Conservation (phyloP, 1,140 invertebrate genomes). For the Eumeta japonica region DNA sequence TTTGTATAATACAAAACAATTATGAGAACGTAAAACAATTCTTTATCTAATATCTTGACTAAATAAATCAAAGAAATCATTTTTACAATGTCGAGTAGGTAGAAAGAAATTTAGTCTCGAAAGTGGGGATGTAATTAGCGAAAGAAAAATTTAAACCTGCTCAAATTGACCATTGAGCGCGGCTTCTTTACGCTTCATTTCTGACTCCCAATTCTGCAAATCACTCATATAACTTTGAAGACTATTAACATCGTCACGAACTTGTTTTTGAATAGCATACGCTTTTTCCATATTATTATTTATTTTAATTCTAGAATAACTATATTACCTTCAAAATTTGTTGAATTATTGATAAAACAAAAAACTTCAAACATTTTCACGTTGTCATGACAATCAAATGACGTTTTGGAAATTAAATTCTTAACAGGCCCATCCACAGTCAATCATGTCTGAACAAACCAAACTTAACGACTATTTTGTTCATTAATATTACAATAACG, state of each 20-base stretch:
- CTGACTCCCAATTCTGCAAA: conserved; percentile 78
- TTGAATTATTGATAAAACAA: not conserved
- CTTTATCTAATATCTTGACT: no score
- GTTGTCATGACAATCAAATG: conserved; percentile 24
- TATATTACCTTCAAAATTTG: conserved; percentile 2
- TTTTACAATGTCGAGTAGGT: no score
- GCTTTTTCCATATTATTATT: conserved; percentile 40
- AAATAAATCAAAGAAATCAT: no score
- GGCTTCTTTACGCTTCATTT: conserved; percentile 80
- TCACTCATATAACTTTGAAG: conserved; percentile 73
- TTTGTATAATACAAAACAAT: not conserved
- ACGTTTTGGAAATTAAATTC: no score
- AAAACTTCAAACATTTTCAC: conserved; percentile 9
- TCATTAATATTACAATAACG: no score
- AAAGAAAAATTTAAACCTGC: conserved; percentile 48
- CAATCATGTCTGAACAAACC: no score
- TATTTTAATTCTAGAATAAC: not conserved
- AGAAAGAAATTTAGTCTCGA: no score
- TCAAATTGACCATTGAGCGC: conserved; percentile 52
- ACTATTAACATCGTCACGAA: conserved; percentile 72
- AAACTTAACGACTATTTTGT: no score
- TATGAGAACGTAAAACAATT: not conserved
- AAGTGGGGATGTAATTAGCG: no score
- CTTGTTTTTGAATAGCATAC: conserved; percentile 64
- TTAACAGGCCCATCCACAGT: no score